phyloP scores from a whole-genome alignment of 2,113 vertebrate species.

The Pungitius pungitius region DNA sequence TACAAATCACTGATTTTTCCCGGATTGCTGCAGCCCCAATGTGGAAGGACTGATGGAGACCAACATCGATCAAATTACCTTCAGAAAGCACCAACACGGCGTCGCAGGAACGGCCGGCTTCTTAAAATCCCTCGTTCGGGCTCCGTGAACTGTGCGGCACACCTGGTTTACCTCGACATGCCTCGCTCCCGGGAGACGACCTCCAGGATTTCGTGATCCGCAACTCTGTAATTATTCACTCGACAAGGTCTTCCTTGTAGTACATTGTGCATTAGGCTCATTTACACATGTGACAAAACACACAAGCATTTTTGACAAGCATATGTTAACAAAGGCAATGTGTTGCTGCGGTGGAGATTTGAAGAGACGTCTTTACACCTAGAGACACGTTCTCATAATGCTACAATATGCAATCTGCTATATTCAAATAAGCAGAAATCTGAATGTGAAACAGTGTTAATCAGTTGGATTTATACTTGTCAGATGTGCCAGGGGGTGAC shows the following conservation, averaged over 20 bases:
- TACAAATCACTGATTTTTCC: constrained; percentile 29
- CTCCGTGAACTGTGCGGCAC: constrained; percentile 1
- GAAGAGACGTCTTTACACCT: constrained; percentile 80
- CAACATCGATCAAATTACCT: constrained; percentile 20
- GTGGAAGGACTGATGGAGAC: constrained; percentile 24
- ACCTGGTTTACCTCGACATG: constrained; percentile 47
- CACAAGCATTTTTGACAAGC: constrained; percentile 73
- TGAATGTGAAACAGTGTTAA: constrained; percentile 75
- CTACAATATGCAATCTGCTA: constrained; percentile 79
- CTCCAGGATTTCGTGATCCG: constrained; percentile 49
- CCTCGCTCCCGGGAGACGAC: constrained; percentile 41
- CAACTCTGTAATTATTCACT: constrained; percentile 67
- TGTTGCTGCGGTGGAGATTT: constrained; percentile 68
- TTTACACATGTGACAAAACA: constrained; percentile 78
- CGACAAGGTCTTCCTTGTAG: constrained; percentile 66
- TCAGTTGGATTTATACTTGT: constrained; percentile 77
- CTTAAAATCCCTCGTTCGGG: background rate
- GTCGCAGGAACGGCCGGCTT: background rate
- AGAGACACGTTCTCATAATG: constrained; percentile 72
- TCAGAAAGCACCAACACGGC: background rate
- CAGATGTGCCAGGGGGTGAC: constrained; percentile 68
- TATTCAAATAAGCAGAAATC: constrained; percentile 74
- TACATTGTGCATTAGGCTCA: constrained; percentile 60
- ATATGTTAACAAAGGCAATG: constrained; percentile 79
- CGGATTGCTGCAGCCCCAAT: constrained; percentile 12